A percentile compares a stretch with the other conserved stretches of the same genome.
Evolutionary conservation across 2,113 vertebrate species (phyloP).

Genomic region (Bettongia penicillata): DNA sequence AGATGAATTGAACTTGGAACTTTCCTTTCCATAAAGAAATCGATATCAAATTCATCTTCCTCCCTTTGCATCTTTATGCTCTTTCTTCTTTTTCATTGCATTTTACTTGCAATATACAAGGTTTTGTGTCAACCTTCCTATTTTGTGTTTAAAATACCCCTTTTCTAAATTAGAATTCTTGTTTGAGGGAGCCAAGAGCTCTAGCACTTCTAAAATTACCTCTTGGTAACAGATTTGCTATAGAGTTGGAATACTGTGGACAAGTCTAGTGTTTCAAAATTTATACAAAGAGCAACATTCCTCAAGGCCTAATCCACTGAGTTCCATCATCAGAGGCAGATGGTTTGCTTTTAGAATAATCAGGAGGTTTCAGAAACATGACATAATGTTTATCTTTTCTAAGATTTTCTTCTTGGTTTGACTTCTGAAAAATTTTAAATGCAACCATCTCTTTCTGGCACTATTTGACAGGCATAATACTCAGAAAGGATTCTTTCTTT

Average conservation of each 20-base stretch:
- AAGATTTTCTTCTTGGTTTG: constrained; percentile 64
- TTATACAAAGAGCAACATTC: constrained; percentile 68
- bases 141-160: constrained; percentile 60
- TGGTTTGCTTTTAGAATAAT: constrained; percentile 67
- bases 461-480: neutral
- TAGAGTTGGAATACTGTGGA: constrained; percentile 66
- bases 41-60: constrained; percentile 29
- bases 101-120: constrained; percentile 73
- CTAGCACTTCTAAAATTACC: constrained; percentile 75
- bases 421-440: constrained; percentile 50
- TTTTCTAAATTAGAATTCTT: constrained; percentile 76
- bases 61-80: neutral
- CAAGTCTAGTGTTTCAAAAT: constrained; percentile 69
- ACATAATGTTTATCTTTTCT: constrained; percentile 69
- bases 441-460: neutral
- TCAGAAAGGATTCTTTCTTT: neutral
- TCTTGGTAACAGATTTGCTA: constrained; percentile 77
- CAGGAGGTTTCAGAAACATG: constrained; percentile 75
- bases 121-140: constrained; percentile 67
- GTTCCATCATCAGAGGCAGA: constrained; percentile 62
- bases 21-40: neutral
- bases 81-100: constrained; percentile 38
- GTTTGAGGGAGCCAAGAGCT: constrained; percentile 71
- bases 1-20: neutral
- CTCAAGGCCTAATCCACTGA: constrained; percentile 61